Base-by-base conservation (phyloP, 2,888 invertebrate genomes). In the Meteorus colon region DNA sequence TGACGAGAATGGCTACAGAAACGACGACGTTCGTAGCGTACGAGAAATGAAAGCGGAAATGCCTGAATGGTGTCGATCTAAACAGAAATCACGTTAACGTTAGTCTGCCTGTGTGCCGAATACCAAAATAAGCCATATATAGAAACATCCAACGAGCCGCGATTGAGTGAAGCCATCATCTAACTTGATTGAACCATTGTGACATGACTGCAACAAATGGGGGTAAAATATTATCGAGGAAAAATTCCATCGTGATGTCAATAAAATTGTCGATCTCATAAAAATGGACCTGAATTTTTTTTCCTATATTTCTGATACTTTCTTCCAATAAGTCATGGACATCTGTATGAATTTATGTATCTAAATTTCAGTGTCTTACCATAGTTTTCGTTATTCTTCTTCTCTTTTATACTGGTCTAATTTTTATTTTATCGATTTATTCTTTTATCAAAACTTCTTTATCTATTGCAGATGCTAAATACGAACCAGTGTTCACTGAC, bases 401-500 rank as follows among this genome's bases (percentile, higher is more conserved):
- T n/a, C 2, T 8, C 34, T n/a, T 31, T 19, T 4, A 55, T 16
- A 59, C 5, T 6, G 0, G 34, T 34, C 34, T 1, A 45, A 24
- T 5, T 63, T 34, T 71, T 34, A 45, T 66, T 29, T 60, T 14
- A 60, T 24, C 8, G n/a, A 51, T 68, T 48, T 12, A 68, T 0
- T 4, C 19, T 27, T 69, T 51, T 12, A 8, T 41, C 12, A 2
- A 41, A 41, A 41, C 41, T 41, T 41, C 8, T 41, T 41, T 10
- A 41, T 59, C n/a, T 63, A 27, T 85, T 84, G 6, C 84, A 89
- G 87, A 86, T 79, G 85, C 84, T 66, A 91, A 91, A 82, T 91
- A 91, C 80, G 91, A 91, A 77, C 90, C 91, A 8, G 84, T 89
- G 24, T 83, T 90, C 2, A 74, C 89, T 79, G 91, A 91, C 82